Conservation (phyloP, 2,797 vertebrate genomes). For the Schizothorax lantsangensis region DNA sequence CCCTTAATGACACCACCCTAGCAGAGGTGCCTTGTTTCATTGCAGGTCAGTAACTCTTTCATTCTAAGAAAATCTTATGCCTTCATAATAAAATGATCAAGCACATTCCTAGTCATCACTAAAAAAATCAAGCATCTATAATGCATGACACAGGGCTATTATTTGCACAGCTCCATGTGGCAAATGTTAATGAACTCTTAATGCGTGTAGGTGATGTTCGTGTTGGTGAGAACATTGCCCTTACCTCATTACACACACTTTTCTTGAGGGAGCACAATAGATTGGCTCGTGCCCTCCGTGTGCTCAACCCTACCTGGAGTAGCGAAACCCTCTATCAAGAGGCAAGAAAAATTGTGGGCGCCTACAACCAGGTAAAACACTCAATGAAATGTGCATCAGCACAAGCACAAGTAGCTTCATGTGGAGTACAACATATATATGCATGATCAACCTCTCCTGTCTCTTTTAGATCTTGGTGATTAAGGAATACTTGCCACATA, state of each 20-base stretch:
- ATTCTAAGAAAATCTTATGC: background rate
- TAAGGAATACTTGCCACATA: slow-evolving; percentile 85
- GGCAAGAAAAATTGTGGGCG: slow-evolving; percentile 86
- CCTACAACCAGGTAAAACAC: slow-evolving; percentile 81
- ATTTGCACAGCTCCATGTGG: background rate
- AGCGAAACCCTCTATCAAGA: slow-evolving; percentile 90
- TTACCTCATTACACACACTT: slow-evolving; percentile 84
- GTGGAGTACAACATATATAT: background rate
- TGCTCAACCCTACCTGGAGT: slow-evolving; percentile 85
- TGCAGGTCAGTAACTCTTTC: slow-evolving; percentile 76
- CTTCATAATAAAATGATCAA: background rate
- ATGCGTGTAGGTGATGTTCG: slow-evolving; percentile 81
- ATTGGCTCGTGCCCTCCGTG: slow-evolving; percentile 77
- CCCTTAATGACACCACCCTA: slow-evolving; percentile 68
- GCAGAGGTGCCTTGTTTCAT: slow-evolving; percentile 86
- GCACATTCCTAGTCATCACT: background rate
- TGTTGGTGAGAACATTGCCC: slow-evolving; percentile 83
- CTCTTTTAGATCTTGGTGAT: slow-evolving; percentile 84
- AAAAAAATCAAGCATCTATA: background rate
- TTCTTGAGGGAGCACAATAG: slow-evolving; percentile 90
- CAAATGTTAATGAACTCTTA: slow-evolving; percentile 19
- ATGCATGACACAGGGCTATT: background rate
- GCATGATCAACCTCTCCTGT: slow-evolving; percentile 10
- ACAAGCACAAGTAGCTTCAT: background rate
- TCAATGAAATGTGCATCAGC: background rate